A percentile compares a stretch with the other conserved stretches of the same genome.
phyloP scores from a whole-genome alignment of 1,140 invertebrate species.

The Sinella curviseta region DNA sequence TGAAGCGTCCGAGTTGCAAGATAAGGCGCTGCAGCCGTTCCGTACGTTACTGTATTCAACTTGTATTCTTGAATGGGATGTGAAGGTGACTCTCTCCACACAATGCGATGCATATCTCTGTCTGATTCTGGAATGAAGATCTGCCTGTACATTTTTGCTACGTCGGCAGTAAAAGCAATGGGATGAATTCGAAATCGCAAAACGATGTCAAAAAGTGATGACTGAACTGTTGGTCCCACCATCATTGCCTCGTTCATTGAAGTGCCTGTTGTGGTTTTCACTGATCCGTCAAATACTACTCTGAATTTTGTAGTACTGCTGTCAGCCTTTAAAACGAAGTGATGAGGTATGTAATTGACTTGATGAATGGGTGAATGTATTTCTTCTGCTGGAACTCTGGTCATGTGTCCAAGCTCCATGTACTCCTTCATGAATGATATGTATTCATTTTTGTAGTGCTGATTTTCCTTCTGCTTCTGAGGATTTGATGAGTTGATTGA shows the following conservation, averaged over 20 bases:
- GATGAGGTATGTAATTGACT: no score
- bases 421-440: no score
- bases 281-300: conserved; percentile 49
- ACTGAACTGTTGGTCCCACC: conserved; percentile 54
- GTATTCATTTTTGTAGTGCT: no score
- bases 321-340: conserved; percentile 46
- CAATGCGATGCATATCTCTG: conserved; percentile 38
- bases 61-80: background rate
- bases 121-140: conserved; percentile 35
- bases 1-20: conserved; percentile 18
- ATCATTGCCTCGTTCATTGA: conserved; percentile 50
- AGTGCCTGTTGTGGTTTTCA: conserved; percentile 26
- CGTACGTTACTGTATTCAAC: background rate
- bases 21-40: conserved; percentile 18
- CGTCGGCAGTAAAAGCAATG: conserved; percentile 53
- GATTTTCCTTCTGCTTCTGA: no score
- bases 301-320: conserved; percentile 47
- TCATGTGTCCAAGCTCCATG: no score
- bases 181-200: conserved; percentile 54
- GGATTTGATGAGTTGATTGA: no score
- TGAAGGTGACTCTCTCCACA: conserved; percentile 36
- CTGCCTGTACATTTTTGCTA: conserved; percentile 54
- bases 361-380: no score
- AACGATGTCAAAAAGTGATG: conserved; percentile 53
- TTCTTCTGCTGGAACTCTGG: no score